Evolutionary conservation across 2,113 vertebrate genomes (phyloP).

Genomic region (Mus pahari): DNA sequence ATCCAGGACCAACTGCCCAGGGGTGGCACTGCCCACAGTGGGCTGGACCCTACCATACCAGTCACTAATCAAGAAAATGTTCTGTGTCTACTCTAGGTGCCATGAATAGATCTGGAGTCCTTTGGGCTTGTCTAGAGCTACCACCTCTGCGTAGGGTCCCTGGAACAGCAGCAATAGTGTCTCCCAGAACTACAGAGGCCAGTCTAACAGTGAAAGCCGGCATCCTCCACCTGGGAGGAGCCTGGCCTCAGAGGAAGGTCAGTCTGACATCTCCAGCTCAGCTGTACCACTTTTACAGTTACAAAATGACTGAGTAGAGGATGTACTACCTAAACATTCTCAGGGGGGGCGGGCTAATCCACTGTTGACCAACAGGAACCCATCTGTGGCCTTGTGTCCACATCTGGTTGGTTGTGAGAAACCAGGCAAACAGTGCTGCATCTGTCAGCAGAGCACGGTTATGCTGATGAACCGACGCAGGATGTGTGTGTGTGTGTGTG

Average conservation of each 20-base stretch:
- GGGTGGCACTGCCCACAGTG: too few relatives aligned
- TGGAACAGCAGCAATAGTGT: neutral
- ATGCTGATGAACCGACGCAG: neutral
- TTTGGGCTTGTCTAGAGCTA: neutral
- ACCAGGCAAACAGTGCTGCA: rapidly evolving
- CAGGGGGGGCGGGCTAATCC: too few relatives aligned
- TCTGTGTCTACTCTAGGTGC: neutral
- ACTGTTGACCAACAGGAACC: neutral
- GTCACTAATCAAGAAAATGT: too few relatives aligned
- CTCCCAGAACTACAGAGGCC: neutral
- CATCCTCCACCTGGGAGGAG: neutral
- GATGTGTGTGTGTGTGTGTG: neutral
- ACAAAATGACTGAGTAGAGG: neutral
- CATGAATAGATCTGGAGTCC: neutral
- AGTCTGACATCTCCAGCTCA: neutral
- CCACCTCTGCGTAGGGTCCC: neutral
- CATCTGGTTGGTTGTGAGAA: neutral
- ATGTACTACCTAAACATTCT: neutral
- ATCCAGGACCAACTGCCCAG: too few relatives aligned
- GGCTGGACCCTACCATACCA: too few relatives aligned
- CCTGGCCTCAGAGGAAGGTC: neutral
- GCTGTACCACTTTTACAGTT: neutral
- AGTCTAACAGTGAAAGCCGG: neutral
- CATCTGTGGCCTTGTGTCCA: neutral
- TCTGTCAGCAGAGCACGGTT: neutral